Evolutionary conservation across 2,888 invertebrate species (phyloP), one percentile per base, ranked within the genome.

Genomic region (Corythucha ciliata): DNA sequence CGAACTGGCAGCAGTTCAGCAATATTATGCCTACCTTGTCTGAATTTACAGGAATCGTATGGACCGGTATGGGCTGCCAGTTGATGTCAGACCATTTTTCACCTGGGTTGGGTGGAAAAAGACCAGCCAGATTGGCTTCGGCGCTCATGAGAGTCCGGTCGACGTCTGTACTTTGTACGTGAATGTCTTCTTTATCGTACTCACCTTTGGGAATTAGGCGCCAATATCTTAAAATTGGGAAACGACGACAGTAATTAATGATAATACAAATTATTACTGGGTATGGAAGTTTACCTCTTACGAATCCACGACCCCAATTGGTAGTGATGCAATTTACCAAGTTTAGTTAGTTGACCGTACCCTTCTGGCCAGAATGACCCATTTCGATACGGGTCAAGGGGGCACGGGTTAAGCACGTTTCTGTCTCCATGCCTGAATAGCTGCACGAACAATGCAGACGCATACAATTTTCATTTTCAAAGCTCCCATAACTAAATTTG

Each of bases 371-470:
- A 93, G 36, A 72, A 70, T 2, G 79, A 78, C 57, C 74, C 74
- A 63, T 86, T 77, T 18, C 69, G 69, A 68, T 84, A 84, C 0
- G 88, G 87, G 70, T 93, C 92, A 16, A 72, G 84, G 0, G 87
- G 84, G 66, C 87, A 93, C 0, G 81, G 75, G n/a, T 76, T 70
- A 2, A 85, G 71, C 1, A 90, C 90, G 39, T 88, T 88, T 57
- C 94, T 74, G 66, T 92, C 92, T 12, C 94, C 94, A 72, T 94
- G 94, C 51, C 93, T 75, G 67, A 73, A 93, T 34, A 90, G 65
- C 83, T 69, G 69, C n/a, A n/a, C n/a, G n/a, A n/a, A n/a, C n/a
- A n/a, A n/a, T n/a, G n/a, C n/a, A n/a, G n/a, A n/a, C n/a, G n/a
- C n/a, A n/a, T n/a, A n/a, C n/a, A n/a, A n/a, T n/a, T n/a, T n/a